Evolutionary conservation across 2,797 vertebrate genomes (phyloP), one percentile per base, ranked within the genome.

Genomic region (Epinephelus coioides): DNA sequence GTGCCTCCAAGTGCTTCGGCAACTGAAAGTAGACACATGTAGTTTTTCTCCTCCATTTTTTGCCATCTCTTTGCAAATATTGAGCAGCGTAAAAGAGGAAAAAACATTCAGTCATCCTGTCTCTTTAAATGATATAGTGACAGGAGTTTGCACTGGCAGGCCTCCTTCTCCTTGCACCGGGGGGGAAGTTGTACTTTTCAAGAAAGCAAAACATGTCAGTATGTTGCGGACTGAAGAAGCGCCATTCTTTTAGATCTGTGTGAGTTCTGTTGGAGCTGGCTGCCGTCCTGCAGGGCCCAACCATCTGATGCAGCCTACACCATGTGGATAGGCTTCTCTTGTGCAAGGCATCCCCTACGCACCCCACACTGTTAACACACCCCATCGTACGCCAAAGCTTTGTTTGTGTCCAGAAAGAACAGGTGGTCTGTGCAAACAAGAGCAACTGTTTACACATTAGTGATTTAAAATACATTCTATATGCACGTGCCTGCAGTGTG

Each of bases 371-470:
- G 93, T 88, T 94, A 91, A 86, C 89, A 88, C 82, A 86, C 85
- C 78, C 84, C 74, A 18, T 85, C 79, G 56, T 84, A 91, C 86
- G 90, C 93, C 92, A 93, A 88, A 86, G 93, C 94, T 93, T 91
- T 94, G 94, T 94, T 91, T 91, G 90, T 92, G 92, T 94, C 93
- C 93, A 94, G 92, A 92, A 90, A 92, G 92, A 93, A 94, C 94
- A 95, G 94, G 94, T 95, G 94, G 94, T 92, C 92, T 88, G 88
- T 92, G 92, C 93, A 94, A 95, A 93, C 92, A 94, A 87, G 92
- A 93, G 91, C 93, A 94, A 95, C 94, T 94, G 92, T 95, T 95
- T 93, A 94, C 93, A 92, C 93, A 94, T 92, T 90, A 92, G 90
- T 87, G 92, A 94, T 93, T 93, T 92, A 91, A 94, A 94, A 93